phyloP scores from a whole-genome alignment of 2,113 vertebrate genomes.

The Bettongia penicillata region DNA sequence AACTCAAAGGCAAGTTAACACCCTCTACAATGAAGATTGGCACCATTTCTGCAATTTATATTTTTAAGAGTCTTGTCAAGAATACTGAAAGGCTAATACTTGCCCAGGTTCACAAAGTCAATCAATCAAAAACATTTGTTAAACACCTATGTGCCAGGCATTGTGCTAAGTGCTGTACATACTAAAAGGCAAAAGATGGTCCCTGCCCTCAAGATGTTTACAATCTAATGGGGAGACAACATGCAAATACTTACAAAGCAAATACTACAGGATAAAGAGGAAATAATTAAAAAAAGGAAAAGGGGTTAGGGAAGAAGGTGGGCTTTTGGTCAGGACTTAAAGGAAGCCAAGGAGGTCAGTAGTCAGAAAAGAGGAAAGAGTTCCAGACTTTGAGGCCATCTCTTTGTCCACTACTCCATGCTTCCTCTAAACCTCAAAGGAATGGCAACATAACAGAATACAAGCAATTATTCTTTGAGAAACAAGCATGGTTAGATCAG shows the following conservation, averaged over 20 bases:
- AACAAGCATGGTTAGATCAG: not conserved
- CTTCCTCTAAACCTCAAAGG: not conserved
- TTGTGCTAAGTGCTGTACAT: not conserved
- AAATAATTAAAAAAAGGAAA: not conserved
- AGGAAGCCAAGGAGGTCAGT: not conserved
- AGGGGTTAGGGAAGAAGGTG: not conserved
- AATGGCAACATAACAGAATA: not conserved
- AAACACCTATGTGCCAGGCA: not conserved
- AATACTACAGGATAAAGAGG: not conserved
- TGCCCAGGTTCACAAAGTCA: not conserved
- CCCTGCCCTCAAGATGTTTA: not conserved
- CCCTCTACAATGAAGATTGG: not conserved
- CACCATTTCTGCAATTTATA: not conserved
- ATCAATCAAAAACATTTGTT: not conserved
- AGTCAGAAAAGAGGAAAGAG: not conserved
- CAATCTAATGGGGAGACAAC: not conserved
- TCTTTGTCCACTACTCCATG: no score
- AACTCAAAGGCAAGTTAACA: not conserved
- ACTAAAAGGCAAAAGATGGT: not conserved
- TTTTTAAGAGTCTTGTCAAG: not conserved
- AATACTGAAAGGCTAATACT: not conserved
- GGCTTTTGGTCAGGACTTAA: not conserved
- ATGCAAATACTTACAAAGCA: not conserved
- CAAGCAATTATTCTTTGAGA: not conserved
- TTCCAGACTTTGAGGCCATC: no score